Percentiles rank a stretch among this genome's conserved stretches.
These are phyloP conservation scores for Leptarthrus brevirostris DNA, from an alignment of 2,888 invertebrate species.

Conservation along the genomic window DNA sequence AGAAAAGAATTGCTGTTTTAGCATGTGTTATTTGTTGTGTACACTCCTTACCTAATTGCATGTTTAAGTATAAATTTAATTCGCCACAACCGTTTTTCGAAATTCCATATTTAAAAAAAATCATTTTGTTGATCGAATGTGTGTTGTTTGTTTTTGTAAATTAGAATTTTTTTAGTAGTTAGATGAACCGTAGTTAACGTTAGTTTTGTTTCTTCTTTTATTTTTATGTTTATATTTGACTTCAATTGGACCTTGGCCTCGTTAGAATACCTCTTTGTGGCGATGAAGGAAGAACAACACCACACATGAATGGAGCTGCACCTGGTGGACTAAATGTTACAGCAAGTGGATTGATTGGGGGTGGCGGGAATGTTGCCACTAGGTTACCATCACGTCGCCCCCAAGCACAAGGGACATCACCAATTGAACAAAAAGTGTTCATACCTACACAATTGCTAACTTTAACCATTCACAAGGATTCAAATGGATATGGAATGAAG, in stretches of 20 bases:
- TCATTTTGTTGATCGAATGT: background rate
- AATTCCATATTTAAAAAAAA: background rate
- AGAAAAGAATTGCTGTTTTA: too few species aligned
- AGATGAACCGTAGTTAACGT: constrained; percentile 34
- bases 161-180: constrained; percentile 5
- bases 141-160: background rate
- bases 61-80: background rate
- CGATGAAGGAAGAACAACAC: constrained; percentile 35
- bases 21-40: too few species aligned
- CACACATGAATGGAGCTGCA: constrained; percentile 52
- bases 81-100: background rate
- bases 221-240: constrained; percentile 36
- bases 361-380: constrained; percentile 55
- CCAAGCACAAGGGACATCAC: constrained; percentile 56
- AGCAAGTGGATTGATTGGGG: constrained; percentile 53
- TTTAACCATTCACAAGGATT: constrained; percentile 66
- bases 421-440: constrained; percentile 45
- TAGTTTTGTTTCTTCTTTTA: constrained; percentile 44
- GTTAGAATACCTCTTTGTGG: constrained; percentile 40
- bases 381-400: constrained; percentile 61
- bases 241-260: background rate
- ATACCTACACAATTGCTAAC: constrained; percentile 59
- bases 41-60: background rate
- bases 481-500: constrained; percentile 68
- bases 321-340: constrained; percentile 24